A percentile compares a stretch with the other conserved stretches of the same genome.
phyloP scores from a whole-genome alignment of 2,888 invertebrate genomes.

The Ormyrus rosae region DNA sequence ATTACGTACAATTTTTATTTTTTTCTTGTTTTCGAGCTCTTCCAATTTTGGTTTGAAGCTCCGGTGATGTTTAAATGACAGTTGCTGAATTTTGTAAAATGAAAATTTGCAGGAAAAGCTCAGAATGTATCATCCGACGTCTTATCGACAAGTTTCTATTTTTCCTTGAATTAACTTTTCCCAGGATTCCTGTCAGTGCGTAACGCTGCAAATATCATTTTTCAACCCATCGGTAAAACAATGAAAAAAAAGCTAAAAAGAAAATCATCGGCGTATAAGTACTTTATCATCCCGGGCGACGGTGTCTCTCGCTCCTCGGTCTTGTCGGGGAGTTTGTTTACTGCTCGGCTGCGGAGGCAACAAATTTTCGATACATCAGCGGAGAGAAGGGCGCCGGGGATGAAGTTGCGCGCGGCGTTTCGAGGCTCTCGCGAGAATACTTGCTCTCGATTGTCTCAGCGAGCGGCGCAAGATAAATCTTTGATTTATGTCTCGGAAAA shows the following conservation, averaged over 20 bases:
- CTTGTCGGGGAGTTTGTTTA: constrained; percentile 25
- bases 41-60: no score
- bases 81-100: no score
- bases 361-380: constrained; percentile 43
- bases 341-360: not conserved
- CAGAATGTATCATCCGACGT: no score
- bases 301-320: not conserved
- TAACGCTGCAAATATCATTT: no score
- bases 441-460: constrained; percentile 28
- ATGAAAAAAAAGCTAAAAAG: not conserved
- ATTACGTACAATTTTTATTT: no score
- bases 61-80: no score
- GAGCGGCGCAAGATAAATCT: constrained; percentile 42
- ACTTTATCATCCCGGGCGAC: constrained; percentile 7
- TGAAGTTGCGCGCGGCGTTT: constrained; percentile 21
- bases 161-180: no score
- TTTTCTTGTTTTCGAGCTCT: no score
- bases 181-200: no score
- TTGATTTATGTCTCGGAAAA: constrained; percentile 43
- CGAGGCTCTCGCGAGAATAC: constrained; percentile 5
- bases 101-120: no score
- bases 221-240: not conserved
- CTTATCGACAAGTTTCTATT: no score
- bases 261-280: constrained; percentile 1
- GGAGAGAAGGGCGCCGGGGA: constrained; percentile 17